Base-by-base conservation (phyloP, 2,888 invertebrate genomes). In the Amiota communis region DNA sequence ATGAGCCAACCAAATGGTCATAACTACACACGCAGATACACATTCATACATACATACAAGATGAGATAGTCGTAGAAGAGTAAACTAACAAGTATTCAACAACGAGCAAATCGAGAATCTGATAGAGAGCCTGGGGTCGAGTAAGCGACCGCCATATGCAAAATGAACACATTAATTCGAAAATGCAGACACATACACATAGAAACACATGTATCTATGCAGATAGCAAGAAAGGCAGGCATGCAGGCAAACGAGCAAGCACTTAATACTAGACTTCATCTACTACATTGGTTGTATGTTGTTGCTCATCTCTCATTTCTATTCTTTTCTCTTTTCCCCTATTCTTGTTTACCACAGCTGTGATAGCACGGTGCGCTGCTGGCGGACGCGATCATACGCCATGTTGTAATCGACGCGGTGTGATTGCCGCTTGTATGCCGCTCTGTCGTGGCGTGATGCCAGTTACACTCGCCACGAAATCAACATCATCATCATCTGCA, bases 381-480 rank as follows among this genome's bases (percentile, higher is more conserved):
- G 93, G 93, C 83, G 92, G 92, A 90, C 87, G 90, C 75, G 89
- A 96, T 90, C 96, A 96, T 89, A 93, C 92, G 65, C 90, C 92
- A 15, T 96, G 96, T 86, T 96, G 96, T 87, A 91, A 91, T 70
- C 91, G 95, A 47, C 92, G 95, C 79, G 95, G 94, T 49, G 95
- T 96, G 23, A 93, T 94, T 13, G 87, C 91, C 11, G 90, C 89
- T 77, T 96, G 95, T 86, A 91, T 93, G 81, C 92, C 94, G 1
- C 91, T 95, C 51, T 96, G 96, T 89, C 92, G 94, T 4, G 95
- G 95, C 76, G 91, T 93, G 17, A 90, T 92, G 71, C 90, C 93
- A 11, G 79, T 84, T 72, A 88, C 92, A 23, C 92, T 93, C 75
- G 79, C 82, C 76, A 81, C 85, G 74, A 81, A 83, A 77, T 79